Evolutionary conservation across 2,888 invertebrate genomes (phyloP).

Genomic region (Mylabris sibirica): DNA sequence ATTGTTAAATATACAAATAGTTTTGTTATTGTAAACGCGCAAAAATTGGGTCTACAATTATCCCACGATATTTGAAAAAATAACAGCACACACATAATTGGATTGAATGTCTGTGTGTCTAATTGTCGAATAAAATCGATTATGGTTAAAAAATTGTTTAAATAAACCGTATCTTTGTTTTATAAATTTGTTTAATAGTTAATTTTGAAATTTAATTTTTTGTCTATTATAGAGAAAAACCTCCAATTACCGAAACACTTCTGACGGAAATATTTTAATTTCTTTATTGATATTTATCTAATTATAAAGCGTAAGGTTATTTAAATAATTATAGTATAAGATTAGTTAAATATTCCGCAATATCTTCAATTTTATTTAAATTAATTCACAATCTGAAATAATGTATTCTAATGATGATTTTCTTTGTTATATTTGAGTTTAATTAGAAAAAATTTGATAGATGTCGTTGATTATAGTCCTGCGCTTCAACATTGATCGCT

Average conservation of each 20-base stretch:
- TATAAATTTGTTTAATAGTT: background rate
- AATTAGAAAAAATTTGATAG: background rate
- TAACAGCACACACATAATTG: background rate
- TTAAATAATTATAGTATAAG: constrained; percentile 30
- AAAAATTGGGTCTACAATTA: background rate
- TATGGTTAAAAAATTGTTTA: background rate
- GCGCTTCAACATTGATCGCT: constrained; percentile 26
- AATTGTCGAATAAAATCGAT: background rate
- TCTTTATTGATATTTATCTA: constrained; percentile 32
- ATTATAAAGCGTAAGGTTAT: constrained; percentile 30
- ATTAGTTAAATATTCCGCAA: constrained; percentile 10
- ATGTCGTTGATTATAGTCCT: background rate
- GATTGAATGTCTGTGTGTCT: background rate
- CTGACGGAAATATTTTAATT: constrained; percentile 23
- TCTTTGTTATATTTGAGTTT: background rate
- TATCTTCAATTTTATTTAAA: constrained; percentile 22
- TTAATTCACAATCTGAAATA: constrained; percentile 20
- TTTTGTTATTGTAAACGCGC: background rate
- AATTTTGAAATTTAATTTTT: background rate
- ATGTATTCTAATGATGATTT: constrained; percentile 21
- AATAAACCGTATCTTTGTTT: constrained; percentile 7
- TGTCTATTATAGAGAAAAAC: background rate
- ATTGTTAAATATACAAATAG: background rate
- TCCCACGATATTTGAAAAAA: constrained; percentile 6
- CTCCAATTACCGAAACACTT: background rate